A percentile compares a stretch with the other conserved stretches of the same genome.
These are phyloP conservation scores for Geococcyx californianus DNA, from an alignment of 2,113 vertebrate genomes.

Conservation along the genomic window DNA sequence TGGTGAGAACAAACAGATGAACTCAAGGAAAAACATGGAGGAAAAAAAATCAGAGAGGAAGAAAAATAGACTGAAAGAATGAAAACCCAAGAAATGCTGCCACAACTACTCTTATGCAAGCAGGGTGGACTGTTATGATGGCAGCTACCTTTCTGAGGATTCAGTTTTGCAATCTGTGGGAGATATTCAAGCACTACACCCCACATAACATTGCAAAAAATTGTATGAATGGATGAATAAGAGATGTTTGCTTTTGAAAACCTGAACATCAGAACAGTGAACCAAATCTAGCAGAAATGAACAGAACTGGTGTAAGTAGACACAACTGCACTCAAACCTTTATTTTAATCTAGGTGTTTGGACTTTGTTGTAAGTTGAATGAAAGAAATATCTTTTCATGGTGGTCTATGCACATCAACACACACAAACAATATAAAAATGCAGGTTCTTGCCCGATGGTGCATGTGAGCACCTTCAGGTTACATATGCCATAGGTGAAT, in stretches of 20 bases:
- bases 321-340: neutral
- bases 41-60: neutral
- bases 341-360: neutral
- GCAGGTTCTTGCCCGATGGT: neutral
- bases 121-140: neutral
- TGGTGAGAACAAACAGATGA: neutral
- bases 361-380: neutral
- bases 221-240: neutral
- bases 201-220: neutral
- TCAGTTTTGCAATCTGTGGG: neutral
- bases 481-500: neutral
- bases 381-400: neutral
- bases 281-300: neutral
- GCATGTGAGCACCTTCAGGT: neutral
- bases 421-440: neutral
- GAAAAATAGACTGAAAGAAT: neutral
- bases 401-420: neutral
- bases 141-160: neutral
- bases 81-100: neutral
- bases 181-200: neutral
- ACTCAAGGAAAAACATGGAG: neutral
- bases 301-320: neutral
- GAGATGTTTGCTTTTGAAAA: neutral
- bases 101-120: neutral
- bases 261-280: neutral